Conservation (phyloP, 2,797 vertebrate species). For the Onychomys torridus region DNA sequence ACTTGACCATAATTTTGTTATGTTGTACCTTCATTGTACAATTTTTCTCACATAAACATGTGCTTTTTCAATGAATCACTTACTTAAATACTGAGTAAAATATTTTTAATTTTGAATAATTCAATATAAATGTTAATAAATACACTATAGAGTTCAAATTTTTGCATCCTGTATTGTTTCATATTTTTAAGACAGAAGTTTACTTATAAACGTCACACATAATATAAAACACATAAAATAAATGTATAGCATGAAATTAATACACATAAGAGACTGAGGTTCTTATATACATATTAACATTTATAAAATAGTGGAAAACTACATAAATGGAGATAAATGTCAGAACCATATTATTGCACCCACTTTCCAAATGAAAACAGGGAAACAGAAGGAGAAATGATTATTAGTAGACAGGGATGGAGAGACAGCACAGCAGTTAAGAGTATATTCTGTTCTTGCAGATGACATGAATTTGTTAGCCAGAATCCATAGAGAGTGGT, state of each 20-base stretch:
- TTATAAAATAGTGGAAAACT: neutral
- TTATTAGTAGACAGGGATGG: neutral
- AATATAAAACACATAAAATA: neutral
- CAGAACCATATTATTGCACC: neutral
- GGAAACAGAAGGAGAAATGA: neutral
- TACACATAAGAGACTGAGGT: neutral
- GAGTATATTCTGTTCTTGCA: too few species aligned
- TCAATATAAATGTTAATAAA: neutral
- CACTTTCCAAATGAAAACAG: neutral
- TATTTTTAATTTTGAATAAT: constrained; percentile 17
- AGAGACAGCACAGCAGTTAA: neutral
- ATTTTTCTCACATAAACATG: neutral
- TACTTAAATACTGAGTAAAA: neutral
- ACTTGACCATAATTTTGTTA: neutral
- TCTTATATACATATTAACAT: neutral
- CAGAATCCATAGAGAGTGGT: neutral
- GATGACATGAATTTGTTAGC: too few species aligned
- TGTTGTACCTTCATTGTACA: neutral
- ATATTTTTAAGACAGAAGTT: neutral
- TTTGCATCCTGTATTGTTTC: neutral
- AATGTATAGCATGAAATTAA: neutral
- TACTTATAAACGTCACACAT: neutral
- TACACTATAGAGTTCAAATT: neutral
- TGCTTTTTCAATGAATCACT: neutral
- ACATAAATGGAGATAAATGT: neutral